phyloP scores from a whole-genome alignment of 2,888 invertebrate genomes.

The Andrena trimmerana region DNA sequence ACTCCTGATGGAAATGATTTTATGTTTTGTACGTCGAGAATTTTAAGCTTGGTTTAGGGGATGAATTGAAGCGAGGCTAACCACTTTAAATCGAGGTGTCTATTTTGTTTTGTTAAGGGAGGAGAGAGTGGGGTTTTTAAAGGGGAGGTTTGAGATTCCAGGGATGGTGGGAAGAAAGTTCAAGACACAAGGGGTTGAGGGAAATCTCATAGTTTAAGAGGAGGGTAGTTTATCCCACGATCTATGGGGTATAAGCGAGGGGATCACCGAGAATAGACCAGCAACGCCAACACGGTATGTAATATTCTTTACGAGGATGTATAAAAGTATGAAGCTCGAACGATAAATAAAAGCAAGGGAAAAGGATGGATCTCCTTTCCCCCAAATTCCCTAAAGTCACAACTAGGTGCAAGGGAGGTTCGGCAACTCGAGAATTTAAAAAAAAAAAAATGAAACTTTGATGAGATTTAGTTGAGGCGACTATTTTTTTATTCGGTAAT shows the following conservation, averaged over 20 bases:
- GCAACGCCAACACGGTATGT: no score
- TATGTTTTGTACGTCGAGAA: slow-evolving; percentile 40
- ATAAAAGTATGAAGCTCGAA: background rate
- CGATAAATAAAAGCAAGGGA: background rate
- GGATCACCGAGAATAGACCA: background rate
- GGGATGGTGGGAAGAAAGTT: background rate
- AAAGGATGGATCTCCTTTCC: background rate
- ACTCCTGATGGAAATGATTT: slow-evolving; percentile 44
- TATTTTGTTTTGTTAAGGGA: no score
- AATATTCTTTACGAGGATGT: background rate
- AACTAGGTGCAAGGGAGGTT: no score
- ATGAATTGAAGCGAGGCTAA: no score
- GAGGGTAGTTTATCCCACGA: slow-evolving; percentile 1
- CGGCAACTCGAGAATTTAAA: no score
- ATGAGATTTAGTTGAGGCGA: no score
- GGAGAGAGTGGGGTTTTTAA: no score
- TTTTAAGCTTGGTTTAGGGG: slow-evolving; percentile 17
- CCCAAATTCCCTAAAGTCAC: no score
- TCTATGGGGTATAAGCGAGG: background rate
- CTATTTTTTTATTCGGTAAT: no score
- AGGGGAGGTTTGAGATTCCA: background rate
- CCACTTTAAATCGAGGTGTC: no score
- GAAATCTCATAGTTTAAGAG: background rate
- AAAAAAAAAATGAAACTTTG: no score
- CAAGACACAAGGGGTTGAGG: background rate